Evolutionary conservation across 2,888 invertebrate genomes (phyloP), one percentile per base, ranked within the genome.

Genomic region (Carcina quercana): DNA sequence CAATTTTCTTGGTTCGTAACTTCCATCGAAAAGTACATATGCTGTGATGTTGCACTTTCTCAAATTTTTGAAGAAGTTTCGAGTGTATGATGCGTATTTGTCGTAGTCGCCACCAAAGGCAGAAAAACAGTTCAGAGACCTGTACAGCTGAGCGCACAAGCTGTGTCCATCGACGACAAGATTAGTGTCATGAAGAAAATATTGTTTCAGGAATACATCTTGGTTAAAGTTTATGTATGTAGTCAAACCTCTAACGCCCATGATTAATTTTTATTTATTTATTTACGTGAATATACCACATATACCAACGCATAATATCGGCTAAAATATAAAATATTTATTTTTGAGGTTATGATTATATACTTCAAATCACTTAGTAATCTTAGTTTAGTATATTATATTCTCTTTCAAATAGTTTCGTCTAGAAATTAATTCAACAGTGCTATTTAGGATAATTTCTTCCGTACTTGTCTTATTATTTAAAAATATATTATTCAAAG

Each of bases 31-130:
- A 3, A 96, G 64, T 5, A 96, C 89, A 42, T 91, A 86, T 0
- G 93, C 86, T 1, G 67, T 86, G 5, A 96, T 76, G 30, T 90
- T 88, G 54, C 95, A 95, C 54, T 88, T 87, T 6, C 79, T 70
- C 6, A 95, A 64, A 7, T 88, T 78, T 27, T 88, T 84, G 45
- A 95, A 93, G 58, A 94, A 95, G 28, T 86, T 78, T 21, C 80
- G 71, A 0, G 92, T 84, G 10, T 80, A 78, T 5, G 86, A 68
- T n/a, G 88, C 89, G 62, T 88, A 93, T 41, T 88, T 88, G 52
- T 94, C 93, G 56, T 95, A 95, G 62, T 96, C 95, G 1, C 95
- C 95, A 2, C 95, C 95, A 61, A 94, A 95, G 3, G 91, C 90
- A 27, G 90, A 89, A 38, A 86, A 86, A 42, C 86, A 86, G 31